A percentile compares a stretch with the other conserved stretches of the same genome.
phyloP scores from a whole-genome alignment of 2,113 vertebrate species.

The Melanocharis versteri region DNA sequence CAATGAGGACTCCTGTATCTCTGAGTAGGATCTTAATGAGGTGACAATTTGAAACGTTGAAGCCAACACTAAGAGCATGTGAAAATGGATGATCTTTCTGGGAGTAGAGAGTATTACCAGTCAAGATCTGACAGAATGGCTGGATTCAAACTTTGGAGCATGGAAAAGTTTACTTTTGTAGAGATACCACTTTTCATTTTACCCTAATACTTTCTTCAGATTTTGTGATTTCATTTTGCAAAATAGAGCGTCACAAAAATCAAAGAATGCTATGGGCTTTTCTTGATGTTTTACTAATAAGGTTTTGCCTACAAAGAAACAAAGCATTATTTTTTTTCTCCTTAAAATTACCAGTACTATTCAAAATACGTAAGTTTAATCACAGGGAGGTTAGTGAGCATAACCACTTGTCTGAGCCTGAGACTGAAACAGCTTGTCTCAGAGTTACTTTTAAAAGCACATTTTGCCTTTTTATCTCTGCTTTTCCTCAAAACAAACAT shows the following conservation, averaged over 20 bases:
- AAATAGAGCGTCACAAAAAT: neutral
- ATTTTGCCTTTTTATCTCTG: neutral
- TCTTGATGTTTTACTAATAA: neutral
- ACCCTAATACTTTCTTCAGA: neutral
- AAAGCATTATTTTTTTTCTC: neutral
- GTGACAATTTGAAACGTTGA: neutral
- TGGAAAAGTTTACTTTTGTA: neutral
- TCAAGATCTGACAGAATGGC: neutral
- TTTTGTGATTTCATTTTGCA: neutral
- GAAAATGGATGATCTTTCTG: neutral
- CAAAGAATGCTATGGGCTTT: neutral
- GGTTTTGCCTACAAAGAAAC: neutral
- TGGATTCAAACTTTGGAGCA: neutral
- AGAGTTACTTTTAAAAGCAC: neutral
- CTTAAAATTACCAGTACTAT: neutral
- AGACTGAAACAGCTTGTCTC: neutral
- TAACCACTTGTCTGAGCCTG: neutral
- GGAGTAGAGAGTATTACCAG: neutral
- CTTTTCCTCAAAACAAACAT: neutral
- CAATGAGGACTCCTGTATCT: neutral
- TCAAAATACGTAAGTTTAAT: neutral
- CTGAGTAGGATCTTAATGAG: neutral
- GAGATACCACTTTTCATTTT: neutral
- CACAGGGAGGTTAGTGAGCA: neutral
- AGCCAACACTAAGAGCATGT: neutral